Evolutionary conservation across 2,113 vertebrate genomes (phyloP), one percentile per base, ranked within the genome.

Genomic region (Catagonus wagneri): DNA sequence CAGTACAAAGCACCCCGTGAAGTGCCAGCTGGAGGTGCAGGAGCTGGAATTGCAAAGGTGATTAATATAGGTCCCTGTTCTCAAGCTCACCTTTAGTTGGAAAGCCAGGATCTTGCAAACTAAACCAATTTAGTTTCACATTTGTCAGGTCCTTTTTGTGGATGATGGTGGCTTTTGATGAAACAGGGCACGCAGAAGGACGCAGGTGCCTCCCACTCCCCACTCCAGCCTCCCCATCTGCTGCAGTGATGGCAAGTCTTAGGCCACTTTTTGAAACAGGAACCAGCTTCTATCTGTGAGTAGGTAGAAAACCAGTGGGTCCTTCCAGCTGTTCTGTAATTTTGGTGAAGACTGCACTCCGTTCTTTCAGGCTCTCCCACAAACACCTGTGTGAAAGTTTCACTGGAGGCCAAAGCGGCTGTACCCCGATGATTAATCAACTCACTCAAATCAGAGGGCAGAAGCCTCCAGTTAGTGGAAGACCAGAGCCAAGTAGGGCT

Each of bases 51-150:
- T 39, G 17, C 44, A 34, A 32, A 27, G 25, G n/a, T 19, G 16
- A 23, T 23, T 58, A 19, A 44, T 7, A 8, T 1, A 15, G 12
- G 17, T 5, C 52, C 52, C 8, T 25, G 15, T 36, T 50, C 22
- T 32, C 23, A 2, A 75, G n/a, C 7, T 75, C 29, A 29, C 12
- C 34, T 29, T 44, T n/a, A 34, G 60, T 10, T 85, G n/a, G n/a
- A 83, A 29, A 61, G 34, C 83, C 23, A 44, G 29, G 58, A 22
- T 5, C 23, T 7, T 25, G 19, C 17, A n/a, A 60, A 36, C 76
- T 63, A 79, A 90, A 96, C 25, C 74, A 83, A 32, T 44, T 69
- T 86, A 58, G 10, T 58, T 71, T 94, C 29, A 12, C 44, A 20
- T 11, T 17, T 63, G 3, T 22, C 44, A 66, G 52, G 19, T 25